Conservation (phyloP, 2,797 vertebrate species). For the Echiichthys vipera region DNA sequence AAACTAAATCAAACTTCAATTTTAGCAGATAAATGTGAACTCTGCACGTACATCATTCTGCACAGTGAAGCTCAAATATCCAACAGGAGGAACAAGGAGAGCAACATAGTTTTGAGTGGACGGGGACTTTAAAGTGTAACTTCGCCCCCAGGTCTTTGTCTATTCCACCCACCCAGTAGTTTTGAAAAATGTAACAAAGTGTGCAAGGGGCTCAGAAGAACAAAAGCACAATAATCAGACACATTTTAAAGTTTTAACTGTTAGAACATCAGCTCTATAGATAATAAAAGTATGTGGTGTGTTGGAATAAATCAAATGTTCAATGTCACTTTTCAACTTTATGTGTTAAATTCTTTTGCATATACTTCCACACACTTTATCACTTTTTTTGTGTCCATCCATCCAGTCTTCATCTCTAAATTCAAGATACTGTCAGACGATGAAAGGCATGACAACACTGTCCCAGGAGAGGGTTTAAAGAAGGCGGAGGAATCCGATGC, state of each 20-base stretch:
- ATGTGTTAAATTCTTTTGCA: neutral
- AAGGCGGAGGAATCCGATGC: neutral
- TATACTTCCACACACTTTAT: neutral
- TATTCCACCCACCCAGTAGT: too few species aligned
- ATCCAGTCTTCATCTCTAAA: constrained; percentile 89
- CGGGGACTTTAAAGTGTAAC: too few species aligned
- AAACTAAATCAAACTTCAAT: too few species aligned
- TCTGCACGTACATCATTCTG: too few species aligned
- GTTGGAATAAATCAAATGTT: neutral
- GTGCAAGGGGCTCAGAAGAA: too few species aligned
- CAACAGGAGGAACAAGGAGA: too few species aligned
- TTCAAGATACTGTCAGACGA: constrained; percentile 87
- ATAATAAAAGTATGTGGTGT: neutral
- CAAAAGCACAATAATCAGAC: neutral
- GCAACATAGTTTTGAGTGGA: too few species aligned
- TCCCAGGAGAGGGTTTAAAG: neutral
- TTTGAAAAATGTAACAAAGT: too few species aligned
- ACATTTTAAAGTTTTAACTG: neutral
- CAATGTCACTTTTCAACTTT: neutral
- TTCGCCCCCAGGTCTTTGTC: too few species aligned
- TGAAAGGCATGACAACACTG: constrained; percentile 26
- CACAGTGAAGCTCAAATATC: too few species aligned
- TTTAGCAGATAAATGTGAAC: too few species aligned
- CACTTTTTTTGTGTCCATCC: neutral
- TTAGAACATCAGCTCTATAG: neutral